A percentile compares a stretch with the other conserved stretches of the same genome.
phyloP scores from a whole-genome alignment of 2,888 invertebrate species.

The Homarus gammarus region DNA sequence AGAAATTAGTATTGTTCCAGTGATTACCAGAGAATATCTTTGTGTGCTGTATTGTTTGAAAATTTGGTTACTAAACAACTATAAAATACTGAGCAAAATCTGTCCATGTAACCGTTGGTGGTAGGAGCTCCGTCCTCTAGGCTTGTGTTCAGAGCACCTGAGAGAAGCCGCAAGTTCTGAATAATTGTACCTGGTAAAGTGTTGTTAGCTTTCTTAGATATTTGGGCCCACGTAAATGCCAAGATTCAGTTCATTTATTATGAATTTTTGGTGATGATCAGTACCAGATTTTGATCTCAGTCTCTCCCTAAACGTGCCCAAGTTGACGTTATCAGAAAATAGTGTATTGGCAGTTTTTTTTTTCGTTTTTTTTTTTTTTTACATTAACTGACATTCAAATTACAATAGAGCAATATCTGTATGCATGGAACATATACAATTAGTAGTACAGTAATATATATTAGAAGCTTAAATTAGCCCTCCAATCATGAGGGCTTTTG shows the following conservation, averaged over 20 bases:
- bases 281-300: background rate
- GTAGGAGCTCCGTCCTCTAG: constrained; percentile 12
- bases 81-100: background rate
- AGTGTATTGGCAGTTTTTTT: background rate
- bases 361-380: background rate
- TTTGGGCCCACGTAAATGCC: background rate
- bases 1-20: background rate
- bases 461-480: background rate
- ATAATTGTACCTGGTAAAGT: background rate
- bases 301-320: background rate
- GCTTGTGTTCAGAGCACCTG: background rate
- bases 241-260: background rate
- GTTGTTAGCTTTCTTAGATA: background rate
- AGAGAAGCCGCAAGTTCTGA: background rate
- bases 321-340: background rate
- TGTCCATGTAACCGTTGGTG: background rate
- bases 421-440: background rate
- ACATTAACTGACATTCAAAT: background rate
- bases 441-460: background rate
- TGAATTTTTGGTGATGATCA: background rate
- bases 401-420: background rate
- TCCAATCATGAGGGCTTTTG: too few species aligned
- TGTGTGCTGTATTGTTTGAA: background rate
- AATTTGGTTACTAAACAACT: background rate
- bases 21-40: background rate